Evolutionary conservation across 2,113 vertebrate species (phyloP).

Genomic region (Xenus cinereus): DNA sequence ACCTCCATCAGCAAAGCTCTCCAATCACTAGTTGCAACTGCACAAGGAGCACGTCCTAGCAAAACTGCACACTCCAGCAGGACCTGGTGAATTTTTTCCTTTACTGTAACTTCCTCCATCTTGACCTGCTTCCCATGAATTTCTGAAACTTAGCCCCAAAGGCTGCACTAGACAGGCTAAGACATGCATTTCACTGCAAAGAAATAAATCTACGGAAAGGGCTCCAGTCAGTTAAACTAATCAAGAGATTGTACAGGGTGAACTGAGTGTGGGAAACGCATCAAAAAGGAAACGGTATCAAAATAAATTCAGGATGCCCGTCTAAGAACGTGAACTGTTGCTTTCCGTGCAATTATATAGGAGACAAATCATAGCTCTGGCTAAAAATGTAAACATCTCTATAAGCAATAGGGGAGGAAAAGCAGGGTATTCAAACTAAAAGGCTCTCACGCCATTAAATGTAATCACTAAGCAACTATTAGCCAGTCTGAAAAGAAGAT

Average conservation of each 20-base stretch:
- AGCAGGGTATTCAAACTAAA: slow-evolving; percentile 43
- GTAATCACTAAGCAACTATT: slow-evolving; percentile 47
- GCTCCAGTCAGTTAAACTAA: background rate
- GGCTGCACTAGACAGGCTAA: background rate
- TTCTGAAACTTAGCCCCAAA: background rate
- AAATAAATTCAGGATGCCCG: slow-evolving; percentile 39
- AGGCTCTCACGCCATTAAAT: slow-evolving; percentile 55
- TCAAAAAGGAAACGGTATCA: background rate
- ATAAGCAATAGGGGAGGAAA: slow-evolving; percentile 5
- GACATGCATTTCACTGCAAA: background rate
- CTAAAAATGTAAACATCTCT: slow-evolving; percentile 53
- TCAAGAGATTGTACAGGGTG: background rate
- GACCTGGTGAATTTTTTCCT: background rate
- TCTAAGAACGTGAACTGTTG: slow-evolving; percentile 28
- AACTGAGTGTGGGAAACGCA: background rate
- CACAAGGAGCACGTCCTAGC: background rate
- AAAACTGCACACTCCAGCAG: background rate
- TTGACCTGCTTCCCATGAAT: background rate
- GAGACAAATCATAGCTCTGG: slow-evolving; percentile 30
- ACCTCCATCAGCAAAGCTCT: background rate
- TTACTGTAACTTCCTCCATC: background rate
- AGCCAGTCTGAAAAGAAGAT: slow-evolving; percentile 53
- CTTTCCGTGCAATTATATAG: slow-evolving; percentile 16
- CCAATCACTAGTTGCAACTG: background rate
- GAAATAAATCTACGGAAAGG: background rate